Evolutionary conservation across 1,140 invertebrate genomes (phyloP).

Genomic region (Solenopsis invicta): DNA sequence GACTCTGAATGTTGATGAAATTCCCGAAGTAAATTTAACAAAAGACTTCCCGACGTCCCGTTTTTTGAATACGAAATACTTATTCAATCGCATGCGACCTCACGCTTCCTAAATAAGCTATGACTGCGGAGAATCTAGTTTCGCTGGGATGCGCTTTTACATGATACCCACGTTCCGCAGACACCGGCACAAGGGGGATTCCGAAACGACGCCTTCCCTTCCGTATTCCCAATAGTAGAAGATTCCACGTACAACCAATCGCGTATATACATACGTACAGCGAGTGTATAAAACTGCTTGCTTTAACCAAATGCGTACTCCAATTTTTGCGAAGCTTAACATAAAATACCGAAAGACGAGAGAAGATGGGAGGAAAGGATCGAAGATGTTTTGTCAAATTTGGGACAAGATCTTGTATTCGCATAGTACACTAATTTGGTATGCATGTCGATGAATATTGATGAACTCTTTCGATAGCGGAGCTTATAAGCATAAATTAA

Average conservation of each 20-base stretch:
- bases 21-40: slow-evolving; percentile 15
- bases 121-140: slow-evolving; percentile 39
- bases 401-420: not conserved
- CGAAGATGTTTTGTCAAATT: not conserved
- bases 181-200: slow-evolving; percentile 38
- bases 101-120: slow-evolving; percentile 40
- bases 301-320: slow-evolving; percentile 22
- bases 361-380: slow-evolving; percentile 8
- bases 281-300: slow-evolving; percentile 40
- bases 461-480: not conserved
- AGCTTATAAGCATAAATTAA: slow-evolving; percentile 21
- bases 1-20: not conserved
- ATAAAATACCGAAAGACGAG: not conserved
- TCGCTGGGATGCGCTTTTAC: slow-evolving; percentile 60
- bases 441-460: slow-evolving; percentile 1
- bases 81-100: slow-evolving; percentile 19
- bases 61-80: not conserved
- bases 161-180: slow-evolving; percentile 53
- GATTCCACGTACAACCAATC: slow-evolving; percentile 50
- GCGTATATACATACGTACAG: not conserved
- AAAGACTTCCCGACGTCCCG: not conserved
- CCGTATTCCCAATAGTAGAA: slow-evolving; percentile 40
- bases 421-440: slow-evolving; percentile 7
- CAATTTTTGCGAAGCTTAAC: slow-evolving; percentile 25
- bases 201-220: slow-evolving; percentile 26